Percentiles rank a stretch among this genome's conserved stretches.
Evolutionary conservation across 2,888 invertebrate species (phyloP).

Genomic region (Orchestes rusci): DNA sequence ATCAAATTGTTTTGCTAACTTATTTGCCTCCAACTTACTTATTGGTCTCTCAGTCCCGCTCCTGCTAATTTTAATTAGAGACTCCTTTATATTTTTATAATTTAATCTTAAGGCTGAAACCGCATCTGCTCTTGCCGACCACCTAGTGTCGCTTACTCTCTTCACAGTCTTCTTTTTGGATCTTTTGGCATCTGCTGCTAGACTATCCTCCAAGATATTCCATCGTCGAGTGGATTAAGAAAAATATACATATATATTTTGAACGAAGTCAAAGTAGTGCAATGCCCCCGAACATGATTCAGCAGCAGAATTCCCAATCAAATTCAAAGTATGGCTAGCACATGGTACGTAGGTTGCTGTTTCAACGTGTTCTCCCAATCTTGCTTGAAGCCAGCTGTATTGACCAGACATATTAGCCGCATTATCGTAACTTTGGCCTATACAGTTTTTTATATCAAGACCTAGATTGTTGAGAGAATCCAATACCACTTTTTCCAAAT

Average conservation of each 20-base stretch:
- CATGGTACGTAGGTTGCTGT: slow-evolving; percentile 5
- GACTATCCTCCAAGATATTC: not conserved
- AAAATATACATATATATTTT: not conserved
- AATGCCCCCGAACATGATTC: slow-evolving; percentile 5
- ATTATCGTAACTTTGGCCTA: slow-evolving; percentile 12
- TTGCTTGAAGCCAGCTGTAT: slow-evolving; percentile 10
- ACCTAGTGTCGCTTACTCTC: too few species aligned
- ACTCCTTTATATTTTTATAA: too few species aligned
- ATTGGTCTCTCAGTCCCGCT: too few species aligned
- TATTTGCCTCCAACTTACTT: too few species aligned
- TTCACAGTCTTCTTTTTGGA: too few species aligned
- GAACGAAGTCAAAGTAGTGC: slow-evolving; percentile 1
- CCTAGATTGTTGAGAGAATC: too few species aligned
- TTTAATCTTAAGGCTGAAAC: too few species aligned
- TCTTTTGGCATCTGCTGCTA: not conserved
- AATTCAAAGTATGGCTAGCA: slow-evolving; percentile 12
- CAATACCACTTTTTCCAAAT: too few species aligned
- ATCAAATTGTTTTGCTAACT: too few species aligned
- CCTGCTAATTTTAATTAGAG: too few species aligned
- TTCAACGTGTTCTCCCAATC: slow-evolving; percentile 1
- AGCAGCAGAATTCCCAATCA: slow-evolving; percentile 4
- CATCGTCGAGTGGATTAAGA: not conserved
- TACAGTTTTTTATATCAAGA: slow-evolving; percentile 9
- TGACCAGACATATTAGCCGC: slow-evolving; percentile 9
- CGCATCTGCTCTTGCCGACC: too few species aligned